Evolutionary conservation across 2,888 invertebrate species (phyloP), one percentile per base, ranked within the genome.

Genomic region (Capitulum mitella): DNA sequence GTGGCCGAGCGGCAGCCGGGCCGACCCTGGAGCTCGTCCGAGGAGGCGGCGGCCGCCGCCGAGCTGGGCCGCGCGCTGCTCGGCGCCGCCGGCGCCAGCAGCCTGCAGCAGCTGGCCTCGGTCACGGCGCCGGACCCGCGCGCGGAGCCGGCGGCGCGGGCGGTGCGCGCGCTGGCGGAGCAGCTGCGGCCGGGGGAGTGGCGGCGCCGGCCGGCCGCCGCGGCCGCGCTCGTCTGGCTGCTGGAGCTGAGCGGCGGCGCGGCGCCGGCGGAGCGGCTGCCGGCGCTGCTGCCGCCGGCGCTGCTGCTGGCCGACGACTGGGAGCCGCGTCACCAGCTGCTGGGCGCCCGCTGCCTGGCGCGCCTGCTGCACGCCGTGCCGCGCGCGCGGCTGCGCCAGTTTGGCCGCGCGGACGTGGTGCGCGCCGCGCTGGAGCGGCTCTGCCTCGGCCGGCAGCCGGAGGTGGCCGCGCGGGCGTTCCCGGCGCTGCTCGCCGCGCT

Each of bases 271-370:
- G 32, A 22, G 40, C 40, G 26, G 22, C 43, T 74, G 74, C 40
- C 74, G n/a, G 74, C 40, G 6, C 74, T 74, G 43, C 74, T 74
- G 74, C 40, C 74, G 3, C 40, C 74, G 26, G 10, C n/a, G 26
- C 43, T 74, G 40, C 43, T 74, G 74, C 43, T 74, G 26, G 14
- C 14, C 74, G 74, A 74, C 74, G 74, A 74, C n/a, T 74, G 37
- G 40, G 74, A 74, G 74, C 26, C 74, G 74, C 74, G 74, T 26
- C 74, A 74, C 74, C 74, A 74, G 74, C 43, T 37, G 40, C 40
- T n/a, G 10, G 74, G 26, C 40, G 43, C n/a, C 40, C 10, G 26
- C 43, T 22, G 40, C 43, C 40, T 43, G 37, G 26, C 40, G n/a
- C 74, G n/a, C n/a, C 40, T 74, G 43, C 74, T 74, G 40, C 26